phyloP scores from a whole-genome alignment of 2,113 vertebrate genomes.

The Cisticola juncidis region DNA sequence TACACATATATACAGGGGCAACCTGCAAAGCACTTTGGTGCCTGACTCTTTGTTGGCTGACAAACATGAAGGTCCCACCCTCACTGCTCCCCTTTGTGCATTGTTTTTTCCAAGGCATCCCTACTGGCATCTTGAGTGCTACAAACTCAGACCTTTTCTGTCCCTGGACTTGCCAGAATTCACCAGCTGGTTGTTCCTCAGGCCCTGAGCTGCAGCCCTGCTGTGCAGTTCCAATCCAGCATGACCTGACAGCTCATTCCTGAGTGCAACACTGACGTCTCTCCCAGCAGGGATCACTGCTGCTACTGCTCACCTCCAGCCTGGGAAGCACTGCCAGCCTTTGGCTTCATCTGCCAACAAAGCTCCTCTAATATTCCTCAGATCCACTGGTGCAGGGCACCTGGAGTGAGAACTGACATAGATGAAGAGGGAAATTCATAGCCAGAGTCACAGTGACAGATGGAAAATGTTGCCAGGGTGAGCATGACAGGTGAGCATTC shows the following conservation, averaged over 20 bases:
- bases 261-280: fast-evolving
- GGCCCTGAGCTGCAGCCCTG: not conserved
- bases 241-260: not conserved
- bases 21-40: not conserved
- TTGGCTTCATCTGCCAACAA: not conserved
- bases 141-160: not conserved
- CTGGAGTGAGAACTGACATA: not conserved
- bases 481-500: not conserved
- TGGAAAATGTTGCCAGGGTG: not conserved
- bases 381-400: not conserved
- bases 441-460: not conserved
- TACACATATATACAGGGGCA: not conserved
- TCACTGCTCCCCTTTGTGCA: not conserved
- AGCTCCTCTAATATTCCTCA: not conserved
- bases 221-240: not conserved
- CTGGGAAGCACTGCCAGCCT: not conserved
- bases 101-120: not conserved
- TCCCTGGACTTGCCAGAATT: not conserved
- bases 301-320: not conserved
- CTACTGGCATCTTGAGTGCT: not conserved
- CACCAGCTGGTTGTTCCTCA: not conserved
- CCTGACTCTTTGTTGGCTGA: not conserved
- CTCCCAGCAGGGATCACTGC: not conserved
- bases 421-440: not conserved
- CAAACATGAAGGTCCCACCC: not conserved